A percentile compares a stretch with the other conserved stretches of the same genome.
phyloP scores from a whole-genome alignment of 2,113 vertebrate genomes.

The Mormoops blainvillei region DNA sequence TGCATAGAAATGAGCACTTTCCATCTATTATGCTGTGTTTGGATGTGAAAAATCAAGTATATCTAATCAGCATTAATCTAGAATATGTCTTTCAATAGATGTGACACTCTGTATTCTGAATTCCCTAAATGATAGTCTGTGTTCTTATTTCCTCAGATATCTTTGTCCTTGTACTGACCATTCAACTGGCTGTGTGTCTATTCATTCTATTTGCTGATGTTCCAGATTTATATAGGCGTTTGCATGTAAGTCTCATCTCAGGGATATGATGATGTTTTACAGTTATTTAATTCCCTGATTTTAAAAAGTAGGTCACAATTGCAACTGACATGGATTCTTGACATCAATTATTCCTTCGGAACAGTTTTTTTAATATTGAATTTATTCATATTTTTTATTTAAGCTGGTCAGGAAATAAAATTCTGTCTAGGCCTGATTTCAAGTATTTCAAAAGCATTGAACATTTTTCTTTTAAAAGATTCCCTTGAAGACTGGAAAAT shows the following conservation, averaged over 20 bases:
- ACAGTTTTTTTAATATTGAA: background rate
- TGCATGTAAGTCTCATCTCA: constrained; percentile 80
- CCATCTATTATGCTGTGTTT: background rate
- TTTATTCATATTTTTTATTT: background rate
- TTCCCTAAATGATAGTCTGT: constrained; percentile 45
- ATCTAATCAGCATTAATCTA: constrained; percentile 3
- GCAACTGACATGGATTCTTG: background rate
- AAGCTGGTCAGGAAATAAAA: constrained; percentile 7
- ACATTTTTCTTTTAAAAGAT: constrained; percentile 36
- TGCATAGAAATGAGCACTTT: background rate
- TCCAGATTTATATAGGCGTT: constrained; percentile 75
- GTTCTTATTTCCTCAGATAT: constrained; percentile 75
- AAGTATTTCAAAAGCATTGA: background rate
- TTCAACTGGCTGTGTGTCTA: constrained; percentile 79
- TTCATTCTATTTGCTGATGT: constrained; percentile 84
- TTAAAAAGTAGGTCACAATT: background rate
- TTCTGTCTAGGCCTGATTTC: constrained; percentile 11
- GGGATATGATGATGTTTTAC: background rate
- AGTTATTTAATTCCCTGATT: background rate
- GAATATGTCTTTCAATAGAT: background rate
- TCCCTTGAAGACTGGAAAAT: background rate
- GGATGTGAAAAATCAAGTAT: constrained; percentile 7
- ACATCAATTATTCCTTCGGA: background rate
- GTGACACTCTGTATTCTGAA: background rate
- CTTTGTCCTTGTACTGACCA: constrained; percentile 77